These are phyloP conservation scores for Patella pellucida DNA, from an alignment of 2,888 invertebrate species.

Conservation along the genomic window DNA sequence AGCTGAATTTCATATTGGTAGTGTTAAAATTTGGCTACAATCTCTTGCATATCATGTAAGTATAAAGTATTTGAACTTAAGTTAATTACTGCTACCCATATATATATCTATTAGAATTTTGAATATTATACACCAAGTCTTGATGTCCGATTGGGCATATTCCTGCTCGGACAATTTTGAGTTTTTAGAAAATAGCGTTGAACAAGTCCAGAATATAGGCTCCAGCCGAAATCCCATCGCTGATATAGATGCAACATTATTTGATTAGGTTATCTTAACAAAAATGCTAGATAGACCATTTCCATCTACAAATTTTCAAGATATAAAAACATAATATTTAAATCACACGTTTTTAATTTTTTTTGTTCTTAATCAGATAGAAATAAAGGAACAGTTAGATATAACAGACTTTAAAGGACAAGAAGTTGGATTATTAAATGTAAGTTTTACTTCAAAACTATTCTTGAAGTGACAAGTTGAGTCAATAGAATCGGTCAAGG, in stretches of 20 bases:
- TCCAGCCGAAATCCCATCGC: too few relatives aligned
- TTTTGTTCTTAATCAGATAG: conserved; percentile 62
- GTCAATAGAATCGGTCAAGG: too few relatives aligned
- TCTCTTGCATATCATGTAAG: conserved; percentile 72
- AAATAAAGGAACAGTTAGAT: conserved; percentile 73
- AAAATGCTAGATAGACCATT: neutral
- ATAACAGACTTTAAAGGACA: conserved; percentile 73
- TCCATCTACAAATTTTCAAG: too few relatives aligned
- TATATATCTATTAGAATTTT: too few relatives aligned
- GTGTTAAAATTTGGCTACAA: conserved; percentile 74
- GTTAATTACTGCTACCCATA: neutral
- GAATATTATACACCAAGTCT: too few relatives aligned
- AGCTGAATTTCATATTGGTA: conserved; percentile 73
- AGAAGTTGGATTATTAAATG: conserved; percentile 70
- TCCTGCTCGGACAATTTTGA: too few relatives aligned
- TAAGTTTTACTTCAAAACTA: conserved; percentile 34
- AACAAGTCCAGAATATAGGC: too few relatives aligned
- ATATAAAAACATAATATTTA: too few relatives aligned
- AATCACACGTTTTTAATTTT: too few relatives aligned
- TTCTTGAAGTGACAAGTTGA: too few relatives aligned
- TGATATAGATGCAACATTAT: neutral
- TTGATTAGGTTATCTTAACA: neutral
- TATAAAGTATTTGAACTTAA: neutral
- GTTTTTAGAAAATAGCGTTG: too few relatives aligned
- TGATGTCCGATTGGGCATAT: too few relatives aligned